Percentiles rank a stretch among this genome's conserved stretches.
These are phyloP conservation scores for Chalcis sispes DNA, from an alignment of 2,888 invertebrate species.

Conservation along the genomic window DNA sequence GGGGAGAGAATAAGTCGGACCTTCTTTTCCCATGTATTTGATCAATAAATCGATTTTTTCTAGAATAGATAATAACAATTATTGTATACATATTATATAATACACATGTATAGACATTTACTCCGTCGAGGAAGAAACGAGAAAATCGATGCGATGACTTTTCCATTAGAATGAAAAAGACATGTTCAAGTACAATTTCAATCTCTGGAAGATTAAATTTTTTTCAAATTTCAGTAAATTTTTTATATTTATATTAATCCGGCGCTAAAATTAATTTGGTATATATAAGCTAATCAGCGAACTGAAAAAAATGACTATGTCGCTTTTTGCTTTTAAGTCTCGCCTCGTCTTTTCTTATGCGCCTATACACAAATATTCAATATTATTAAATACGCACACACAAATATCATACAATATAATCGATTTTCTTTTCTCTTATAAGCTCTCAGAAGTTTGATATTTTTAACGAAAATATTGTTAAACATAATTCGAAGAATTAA, in stretches of 20 bases:
- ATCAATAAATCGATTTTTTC: conserved; percentile 55
- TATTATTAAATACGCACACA: conserved; percentile 40
- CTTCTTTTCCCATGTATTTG: conserved; percentile 47
- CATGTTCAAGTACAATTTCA: conserved; percentile 33
- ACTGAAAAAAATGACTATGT: conserved; percentile 58
- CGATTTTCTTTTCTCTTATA: conserved; percentile 51
- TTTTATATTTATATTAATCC: conserved; percentile 26
- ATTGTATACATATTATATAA: conserved; percentile 53
- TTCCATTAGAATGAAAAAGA: conserved; percentile 44
- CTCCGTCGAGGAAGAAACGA: conserved; percentile 55
- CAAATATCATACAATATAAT: conserved; percentile 34
- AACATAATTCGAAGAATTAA: conserved; percentile 41
- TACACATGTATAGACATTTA: conserved; percentile 51
- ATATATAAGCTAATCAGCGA: conserved; percentile 58
- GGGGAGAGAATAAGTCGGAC: conserved; percentile 51
- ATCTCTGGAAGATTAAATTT: conserved; percentile 29
- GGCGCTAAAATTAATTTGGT: conserved; percentile 57
- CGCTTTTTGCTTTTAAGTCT: conserved; percentile 58
- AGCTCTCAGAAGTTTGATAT: conserved; percentile 26
- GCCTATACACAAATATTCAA: conserved; percentile 40
- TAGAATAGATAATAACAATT: conserved; percentile 49
- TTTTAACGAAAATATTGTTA: conserved; percentile 41
- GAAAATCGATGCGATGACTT: conserved; percentile 47
- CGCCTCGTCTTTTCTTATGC: conserved; percentile 51
- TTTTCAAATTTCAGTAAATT: conserved; percentile 14